phyloP scores from a whole-genome alignment of 1,140 invertebrate species.

The Zaprionus ornatus region DNA sequence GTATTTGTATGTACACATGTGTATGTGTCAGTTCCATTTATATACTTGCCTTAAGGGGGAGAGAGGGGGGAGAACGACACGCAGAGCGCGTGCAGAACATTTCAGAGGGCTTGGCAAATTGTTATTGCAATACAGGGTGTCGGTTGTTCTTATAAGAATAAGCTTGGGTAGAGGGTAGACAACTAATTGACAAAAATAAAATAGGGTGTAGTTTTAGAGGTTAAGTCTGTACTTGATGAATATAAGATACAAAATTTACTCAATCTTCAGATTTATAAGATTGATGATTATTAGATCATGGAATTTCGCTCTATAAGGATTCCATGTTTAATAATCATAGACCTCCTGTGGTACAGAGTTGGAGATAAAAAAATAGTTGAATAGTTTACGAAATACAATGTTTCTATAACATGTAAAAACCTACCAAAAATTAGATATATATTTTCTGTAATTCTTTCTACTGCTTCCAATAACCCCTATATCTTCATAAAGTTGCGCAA shows the following conservation, averaged over 20 bases:
- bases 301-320: no score
- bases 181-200: neutral
- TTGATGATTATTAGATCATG: no score
- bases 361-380: no score
- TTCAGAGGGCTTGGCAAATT: slow-evolving; percentile 11
- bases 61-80: slow-evolving; percentile 12
- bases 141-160: neutral
- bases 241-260: no score
- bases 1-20: neutral
- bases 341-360: no score
- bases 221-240: no score
- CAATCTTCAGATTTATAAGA: no score
- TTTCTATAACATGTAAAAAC: no score
- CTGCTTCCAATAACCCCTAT: neutral
- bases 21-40: slow-evolving; percentile 9
- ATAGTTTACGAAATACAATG: no score
- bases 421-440: no score
- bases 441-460: no score
- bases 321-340: no score
- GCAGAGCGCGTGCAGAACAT: slow-evolving; percentile 22
- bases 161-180: neutral
- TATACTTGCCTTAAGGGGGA: slow-evolving; percentile 5
- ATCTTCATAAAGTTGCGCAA: neutral
- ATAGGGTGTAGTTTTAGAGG: neutral
- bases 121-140: slow-evolving; percentile 37